Evolutionary conservation across 2,797 vertebrate species (phyloP), one percentile per base, ranked within the genome.

Genomic region (Alfaro cultratus): DNA sequence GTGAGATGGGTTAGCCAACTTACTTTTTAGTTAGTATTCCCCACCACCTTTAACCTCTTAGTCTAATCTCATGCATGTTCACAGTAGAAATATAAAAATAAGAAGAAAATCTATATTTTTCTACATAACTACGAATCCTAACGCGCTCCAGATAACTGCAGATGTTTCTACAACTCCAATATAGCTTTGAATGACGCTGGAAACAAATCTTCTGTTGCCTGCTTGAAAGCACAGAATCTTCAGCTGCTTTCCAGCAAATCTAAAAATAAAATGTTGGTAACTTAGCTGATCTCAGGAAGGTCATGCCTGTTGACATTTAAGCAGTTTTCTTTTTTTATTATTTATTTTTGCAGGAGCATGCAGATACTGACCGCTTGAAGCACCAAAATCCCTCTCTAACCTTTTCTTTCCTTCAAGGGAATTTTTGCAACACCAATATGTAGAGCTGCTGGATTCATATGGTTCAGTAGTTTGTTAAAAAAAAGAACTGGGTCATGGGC

Each of bases 391-490:
- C 47, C 72, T 51, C 47, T 23, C 4, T 73, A 51, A 73, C 72
- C 72, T 73, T 73, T 73, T 26, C 72, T 73, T 51, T 21, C 47
- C 46, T 73, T 51, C 46, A 51, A 73, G 72, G 49, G 72, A 51
- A 51, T 73, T 51, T 51, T 73, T 73, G 31, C 29, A 73, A 23
- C 4, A 21, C 11, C 72, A 2, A 34, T 23, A 70, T 70, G 36
- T 43, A 43, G 18, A 51, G 21, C 72, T 13, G 31, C 72, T 36
- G 47, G 47, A 73, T 12, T 73, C 47, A 51, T 34, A 34, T 26
- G 46, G 72, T 73, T 73, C 72, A 73, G 72, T 51, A 34, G 46
- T 73, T 73, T 10, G 26, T 73, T 73, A 26, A 73, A 57, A 57
- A 53, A 57, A 57, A 34, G 45, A 73, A 73, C 45, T 15, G 34